phyloP scores from a whole-genome alignment of 2,113 vertebrate genomes.

The Oenanthe melanoleuca region DNA sequence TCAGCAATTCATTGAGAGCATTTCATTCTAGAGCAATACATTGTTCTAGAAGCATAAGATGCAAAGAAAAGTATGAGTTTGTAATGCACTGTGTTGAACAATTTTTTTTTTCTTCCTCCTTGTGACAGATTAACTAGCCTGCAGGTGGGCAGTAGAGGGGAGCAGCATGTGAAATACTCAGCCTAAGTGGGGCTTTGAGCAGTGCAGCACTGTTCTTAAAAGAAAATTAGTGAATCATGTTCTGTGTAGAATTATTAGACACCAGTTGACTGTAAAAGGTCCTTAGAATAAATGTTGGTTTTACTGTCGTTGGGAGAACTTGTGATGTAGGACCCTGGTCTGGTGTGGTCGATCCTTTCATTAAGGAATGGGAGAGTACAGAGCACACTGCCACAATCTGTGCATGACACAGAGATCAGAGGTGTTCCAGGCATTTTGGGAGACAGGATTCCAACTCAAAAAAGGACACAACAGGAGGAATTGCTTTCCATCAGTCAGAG shows the following conservation, averaged over 20 bases:
- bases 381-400: background rate
- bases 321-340: background rate
- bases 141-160: background rate
- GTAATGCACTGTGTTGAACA: background rate
- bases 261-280: background rate
- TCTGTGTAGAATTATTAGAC: background rate
- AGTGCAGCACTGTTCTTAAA: background rate
- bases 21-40: background rate
- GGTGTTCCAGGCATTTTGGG: background rate
- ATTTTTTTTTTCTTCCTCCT: background rate
- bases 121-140: background rate
- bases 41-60: background rate
- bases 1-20: background rate
- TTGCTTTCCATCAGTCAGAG: background rate
- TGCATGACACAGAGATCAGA: background rate
- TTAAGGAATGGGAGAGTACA: background rate
- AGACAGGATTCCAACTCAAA: background rate
- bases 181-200: background rate
- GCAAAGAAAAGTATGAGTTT: background rate
- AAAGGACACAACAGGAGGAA: background rate
- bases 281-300: background rate
- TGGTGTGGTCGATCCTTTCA: accelerated
- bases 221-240: background rate
- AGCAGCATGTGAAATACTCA: background rate
- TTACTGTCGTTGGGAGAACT: background rate